Evolutionary conservation across 92 coral and sea anemone species (phyloP).

Genomic region (Phenganax marumi): DNA sequence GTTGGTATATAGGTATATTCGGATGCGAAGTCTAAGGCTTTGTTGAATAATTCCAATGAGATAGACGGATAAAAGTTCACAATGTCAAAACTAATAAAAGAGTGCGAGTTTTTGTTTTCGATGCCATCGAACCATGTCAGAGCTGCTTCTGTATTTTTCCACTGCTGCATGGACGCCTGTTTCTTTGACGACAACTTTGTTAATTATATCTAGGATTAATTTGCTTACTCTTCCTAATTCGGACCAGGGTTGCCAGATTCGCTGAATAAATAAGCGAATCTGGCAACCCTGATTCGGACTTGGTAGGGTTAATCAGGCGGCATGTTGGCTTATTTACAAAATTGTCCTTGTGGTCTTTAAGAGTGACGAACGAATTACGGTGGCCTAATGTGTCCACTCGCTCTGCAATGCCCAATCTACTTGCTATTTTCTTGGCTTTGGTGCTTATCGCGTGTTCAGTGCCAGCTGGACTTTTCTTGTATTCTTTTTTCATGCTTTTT

Average conservation of each 20-base stretch:
- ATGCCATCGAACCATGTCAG: not conserved
- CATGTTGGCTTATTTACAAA: not conserved
- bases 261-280: too few relatives aligned
- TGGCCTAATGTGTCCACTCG: not conserved
- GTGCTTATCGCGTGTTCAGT: not conserved
- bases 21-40: too few relatives aligned
- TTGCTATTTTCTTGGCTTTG: not conserved
- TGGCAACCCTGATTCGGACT: not conserved
- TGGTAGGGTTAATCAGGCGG: slow-evolving; percentile 11
- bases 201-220: not conserved
- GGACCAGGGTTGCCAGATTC: too few relatives aligned
- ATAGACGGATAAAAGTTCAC: slow-evolving; percentile 6
- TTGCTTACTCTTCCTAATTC: too few relatives aligned
- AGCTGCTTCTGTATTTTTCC: not conserved
- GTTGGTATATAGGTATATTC: too few relatives aligned
- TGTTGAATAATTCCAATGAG: too few relatives aligned
- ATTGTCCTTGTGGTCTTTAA: slow-evolving; percentile 21
- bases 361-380: not conserved
- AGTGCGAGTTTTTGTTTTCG: not conserved
- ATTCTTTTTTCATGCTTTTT: too few relatives aligned
- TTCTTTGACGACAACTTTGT: not conserved
- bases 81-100: not conserved
- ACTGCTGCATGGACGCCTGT: not conserved
- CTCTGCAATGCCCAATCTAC: not conserved
- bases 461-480: not conserved